phyloP scores from a whole-genome alignment of 1,140 invertebrate genomes.

The Oncopeltus fasciatus region DNA sequence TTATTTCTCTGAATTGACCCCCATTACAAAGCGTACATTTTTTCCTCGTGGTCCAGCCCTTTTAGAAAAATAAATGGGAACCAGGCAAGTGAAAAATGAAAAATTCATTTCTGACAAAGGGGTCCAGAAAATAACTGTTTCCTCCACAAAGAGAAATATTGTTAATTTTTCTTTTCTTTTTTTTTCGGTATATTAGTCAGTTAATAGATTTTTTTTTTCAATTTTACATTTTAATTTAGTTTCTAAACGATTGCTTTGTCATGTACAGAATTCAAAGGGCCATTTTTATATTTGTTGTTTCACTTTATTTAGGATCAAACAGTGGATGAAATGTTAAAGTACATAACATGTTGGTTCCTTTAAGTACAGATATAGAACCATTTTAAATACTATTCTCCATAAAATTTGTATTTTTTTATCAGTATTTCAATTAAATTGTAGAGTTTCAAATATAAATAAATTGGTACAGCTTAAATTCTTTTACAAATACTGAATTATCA shows the following conservation, averaged over 20 bases:
- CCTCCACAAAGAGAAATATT: slow-evolving; percentile 1
- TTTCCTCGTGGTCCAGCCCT: not conserved
- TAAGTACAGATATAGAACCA: too few relatives aligned
- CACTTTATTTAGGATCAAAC: too few relatives aligned
- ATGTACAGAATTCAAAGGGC: not conserved
- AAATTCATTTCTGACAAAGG: slow-evolving; percentile 6
- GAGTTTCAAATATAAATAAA: too few relatives aligned
- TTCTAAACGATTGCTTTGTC: not conserved
- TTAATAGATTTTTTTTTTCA: slow-evolving; percentile 1
- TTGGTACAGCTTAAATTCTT: too few relatives aligned
- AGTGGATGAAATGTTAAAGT: too few relatives aligned
- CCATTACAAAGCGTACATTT: not conserved
- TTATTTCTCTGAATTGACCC: not conserved
- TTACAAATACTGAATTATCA: too few relatives aligned
- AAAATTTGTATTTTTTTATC: too few relatives aligned
- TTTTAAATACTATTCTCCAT: too few relatives aligned
- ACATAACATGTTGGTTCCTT: too few relatives aligned
- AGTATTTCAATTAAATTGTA: too few relatives aligned
- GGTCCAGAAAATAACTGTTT: slow-evolving; percentile 1
- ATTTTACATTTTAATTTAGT: not conserved
- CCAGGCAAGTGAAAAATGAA: not conserved
- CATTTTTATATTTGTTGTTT: not conserved
- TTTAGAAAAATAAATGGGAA: slow-evolving; percentile 4
- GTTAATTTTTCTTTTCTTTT: slow-evolving; percentile 7
- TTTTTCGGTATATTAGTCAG: not conserved